phyloP scores from a whole-genome alignment of 2,797 vertebrate genomes.

The Macropodus opercularis region DNA sequence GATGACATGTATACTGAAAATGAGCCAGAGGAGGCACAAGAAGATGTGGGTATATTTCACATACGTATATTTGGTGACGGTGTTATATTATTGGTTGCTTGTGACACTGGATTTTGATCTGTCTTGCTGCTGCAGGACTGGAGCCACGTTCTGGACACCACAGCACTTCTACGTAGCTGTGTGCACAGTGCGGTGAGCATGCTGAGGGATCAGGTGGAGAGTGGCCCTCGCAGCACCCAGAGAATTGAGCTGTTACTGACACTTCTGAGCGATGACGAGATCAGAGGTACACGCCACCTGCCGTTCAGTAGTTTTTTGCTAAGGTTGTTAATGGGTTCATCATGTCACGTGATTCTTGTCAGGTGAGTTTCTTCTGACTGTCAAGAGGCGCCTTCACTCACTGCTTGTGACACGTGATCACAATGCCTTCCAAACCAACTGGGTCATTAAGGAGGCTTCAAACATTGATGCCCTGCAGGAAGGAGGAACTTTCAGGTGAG shows the following conservation, averaged over 20 bases:
- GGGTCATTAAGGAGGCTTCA: slow-evolving; percentile 90
- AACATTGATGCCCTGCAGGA: slow-evolving; percentile 93
- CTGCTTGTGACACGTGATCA: slow-evolving; percentile 84
- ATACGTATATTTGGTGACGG: background rate
- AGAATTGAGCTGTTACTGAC: slow-evolving; percentile 88
- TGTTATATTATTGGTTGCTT: background rate
- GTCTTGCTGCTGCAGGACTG: slow-evolving; percentile 42
- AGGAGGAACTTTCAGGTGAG: slow-evolving; percentile 94
- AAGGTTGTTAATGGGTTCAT: slow-evolving; percentile 1
- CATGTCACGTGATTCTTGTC: slow-evolving; percentile 11
- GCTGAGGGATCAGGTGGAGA: slow-evolving; percentile 83
- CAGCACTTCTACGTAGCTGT: slow-evolving; percentile 88
- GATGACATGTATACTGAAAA: slow-evolving; percentile 68
- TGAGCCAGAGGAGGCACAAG: slow-evolving; percentile 45
- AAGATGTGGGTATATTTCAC: slow-evolving; percentile 62
- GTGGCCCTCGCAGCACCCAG: slow-evolving; percentile 78
- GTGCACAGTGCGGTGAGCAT: slow-evolving; percentile 91
- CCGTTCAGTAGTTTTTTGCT: background rate
- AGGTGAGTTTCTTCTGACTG: slow-evolving; percentile 85
- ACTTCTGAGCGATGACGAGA: slow-evolving; percentile 78
- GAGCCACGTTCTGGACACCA: slow-evolving; percentile 85
- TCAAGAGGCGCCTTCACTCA: slow-evolving; percentile 83
- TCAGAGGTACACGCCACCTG: slow-evolving; percentile 76
- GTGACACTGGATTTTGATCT: slow-evolving; percentile 9
- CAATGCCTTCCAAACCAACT: slow-evolving; percentile 78